phyloP scores from a whole-genome alignment of 2,113 vertebrate species.

The Elaphurus davidianus region DNA sequence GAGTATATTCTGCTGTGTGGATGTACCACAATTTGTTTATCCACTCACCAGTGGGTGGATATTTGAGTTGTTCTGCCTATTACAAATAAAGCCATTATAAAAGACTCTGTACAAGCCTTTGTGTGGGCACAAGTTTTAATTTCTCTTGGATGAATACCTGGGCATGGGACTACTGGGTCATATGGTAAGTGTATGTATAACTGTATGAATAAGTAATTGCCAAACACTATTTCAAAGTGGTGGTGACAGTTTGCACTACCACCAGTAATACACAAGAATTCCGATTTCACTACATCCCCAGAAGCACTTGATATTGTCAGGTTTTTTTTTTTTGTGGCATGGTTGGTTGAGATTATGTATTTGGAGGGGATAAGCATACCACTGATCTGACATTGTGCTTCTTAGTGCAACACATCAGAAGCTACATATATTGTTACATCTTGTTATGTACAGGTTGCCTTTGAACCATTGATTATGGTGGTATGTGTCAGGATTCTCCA shows the following conservation, averaged over 20 bases:
- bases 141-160: neutral
- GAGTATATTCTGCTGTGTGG: neutral
- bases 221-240: neutral
- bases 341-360: neutral
- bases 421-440: neutral
- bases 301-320: neutral
- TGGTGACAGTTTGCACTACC: neutral
- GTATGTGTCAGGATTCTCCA: neutral
- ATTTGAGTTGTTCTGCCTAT: neutral
- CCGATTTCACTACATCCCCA: neutral
- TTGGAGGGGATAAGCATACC: neutral
- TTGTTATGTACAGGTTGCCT: neutral
- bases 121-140: neutral
- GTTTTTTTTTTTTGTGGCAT: neutral
- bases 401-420: neutral
- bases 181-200: neutral
- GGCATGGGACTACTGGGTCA: neutral
- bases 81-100: neutral
- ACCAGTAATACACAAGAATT: neutral
- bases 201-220: neutral
- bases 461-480: neutral
- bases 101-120: neutral
- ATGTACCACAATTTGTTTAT: neutral
- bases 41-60: neutral
- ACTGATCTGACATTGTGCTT: neutral